Evolutionary conservation across 2,113 vertebrate genomes (phyloP).

Genomic region (Monopterus albus): DNA sequence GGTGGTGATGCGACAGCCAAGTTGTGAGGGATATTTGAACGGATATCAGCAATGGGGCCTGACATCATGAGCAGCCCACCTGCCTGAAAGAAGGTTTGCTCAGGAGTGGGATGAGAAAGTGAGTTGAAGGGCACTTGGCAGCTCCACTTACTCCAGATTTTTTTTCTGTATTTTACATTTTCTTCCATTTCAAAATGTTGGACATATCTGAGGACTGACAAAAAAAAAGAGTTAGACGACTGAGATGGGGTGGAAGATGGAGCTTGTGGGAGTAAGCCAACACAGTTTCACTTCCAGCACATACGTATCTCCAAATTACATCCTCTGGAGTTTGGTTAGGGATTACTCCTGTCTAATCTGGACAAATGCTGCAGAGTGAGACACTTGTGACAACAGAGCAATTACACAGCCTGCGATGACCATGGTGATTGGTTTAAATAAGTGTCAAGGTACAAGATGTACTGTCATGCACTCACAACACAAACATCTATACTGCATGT

Average conservation of each 20-base stretch:
- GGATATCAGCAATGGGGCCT: constrained; percentile 70
- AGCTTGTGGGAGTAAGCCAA: constrained; percentile 68
- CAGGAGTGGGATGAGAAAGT: constrained; percentile 47
- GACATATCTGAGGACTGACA: constrained; percentile 45
- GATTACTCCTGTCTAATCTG: constrained; percentile 82
- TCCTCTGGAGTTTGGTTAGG: constrained; percentile 78
- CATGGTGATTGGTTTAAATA: constrained; percentile 60
- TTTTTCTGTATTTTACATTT: constrained; percentile 45
- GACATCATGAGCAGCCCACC: constrained; percentile 58
- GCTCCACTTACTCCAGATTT: constrained; percentile 42
- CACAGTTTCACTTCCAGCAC: constrained; percentile 71
- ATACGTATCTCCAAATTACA: constrained; percentile 78
- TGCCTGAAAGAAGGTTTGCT: constrained; percentile 58
- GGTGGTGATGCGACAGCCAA: constrained; percentile 68
- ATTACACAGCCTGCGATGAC: constrained; percentile 61
- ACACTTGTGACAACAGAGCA: constrained; percentile 72
- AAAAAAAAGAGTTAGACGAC: constrained; percentile 46
- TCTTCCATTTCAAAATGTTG: constrained; percentile 52
- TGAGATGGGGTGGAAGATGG: constrained; percentile 64
- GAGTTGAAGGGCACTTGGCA: constrained; percentile 65
- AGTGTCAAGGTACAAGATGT: constrained; percentile 24
- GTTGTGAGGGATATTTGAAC: constrained; percentile 73
- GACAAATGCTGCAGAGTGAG: constrained; percentile 77
- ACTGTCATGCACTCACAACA: constrained; percentile 13
- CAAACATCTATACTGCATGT: neutral